A percentile compares a stretch with the other conserved stretches of the same genome.
Conservation (phyloP, 2,113 vertebrate species). For the Sialia sialis region DNA sequence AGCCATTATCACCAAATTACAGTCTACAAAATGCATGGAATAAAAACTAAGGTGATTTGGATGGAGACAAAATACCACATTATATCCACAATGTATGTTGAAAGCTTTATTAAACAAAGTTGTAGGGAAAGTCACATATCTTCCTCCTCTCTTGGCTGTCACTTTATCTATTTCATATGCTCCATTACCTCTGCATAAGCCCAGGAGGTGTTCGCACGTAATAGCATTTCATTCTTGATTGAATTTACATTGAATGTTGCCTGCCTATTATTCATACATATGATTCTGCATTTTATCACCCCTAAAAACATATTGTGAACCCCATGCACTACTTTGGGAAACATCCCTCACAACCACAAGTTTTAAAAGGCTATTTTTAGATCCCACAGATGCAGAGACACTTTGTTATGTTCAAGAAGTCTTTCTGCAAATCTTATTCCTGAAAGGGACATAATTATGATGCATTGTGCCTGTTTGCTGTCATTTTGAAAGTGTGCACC, state of each 20-base stretch:
- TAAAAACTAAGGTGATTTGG: slow-evolving; percentile 50
- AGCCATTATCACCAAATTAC: slow-evolving; percentile 47
- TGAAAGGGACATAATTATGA: neutral
- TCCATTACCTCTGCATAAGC: slow-evolving; percentile 70
- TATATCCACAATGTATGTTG: slow-evolving; percentile 8
- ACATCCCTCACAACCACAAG: neutral
- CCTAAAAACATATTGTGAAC: slow-evolving; percentile 12
- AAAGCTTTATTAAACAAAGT: slow-evolving; percentile 65
- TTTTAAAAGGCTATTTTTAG: neutral
- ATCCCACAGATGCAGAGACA: neutral
- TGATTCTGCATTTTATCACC: slow-evolving; percentile 7
- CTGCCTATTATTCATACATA: slow-evolving; percentile 25
- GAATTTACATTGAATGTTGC: slow-evolving; percentile 55
- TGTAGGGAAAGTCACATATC: slow-evolving; percentile 46
- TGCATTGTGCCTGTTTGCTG: neutral
- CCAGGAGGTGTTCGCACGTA: slow-evolving; percentile 65
- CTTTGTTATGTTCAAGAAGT: neutral
- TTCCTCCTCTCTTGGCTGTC: slow-evolving; percentile 60
- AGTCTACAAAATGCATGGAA: slow-evolving; percentile 46
- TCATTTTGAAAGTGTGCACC: neutral
- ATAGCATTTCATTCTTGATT: slow-evolving; percentile 70
- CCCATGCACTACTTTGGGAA: neutral
- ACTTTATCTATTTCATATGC: slow-evolving; percentile 65
- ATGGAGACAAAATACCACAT: slow-evolving; percentile 41
- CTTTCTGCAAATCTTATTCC: neutral